Percentiles rank a stretch among this genome's conserved stretches.
Conservation (phyloP, 2,888 invertebrate genomes). For the Philonicus albiceps region DNA sequence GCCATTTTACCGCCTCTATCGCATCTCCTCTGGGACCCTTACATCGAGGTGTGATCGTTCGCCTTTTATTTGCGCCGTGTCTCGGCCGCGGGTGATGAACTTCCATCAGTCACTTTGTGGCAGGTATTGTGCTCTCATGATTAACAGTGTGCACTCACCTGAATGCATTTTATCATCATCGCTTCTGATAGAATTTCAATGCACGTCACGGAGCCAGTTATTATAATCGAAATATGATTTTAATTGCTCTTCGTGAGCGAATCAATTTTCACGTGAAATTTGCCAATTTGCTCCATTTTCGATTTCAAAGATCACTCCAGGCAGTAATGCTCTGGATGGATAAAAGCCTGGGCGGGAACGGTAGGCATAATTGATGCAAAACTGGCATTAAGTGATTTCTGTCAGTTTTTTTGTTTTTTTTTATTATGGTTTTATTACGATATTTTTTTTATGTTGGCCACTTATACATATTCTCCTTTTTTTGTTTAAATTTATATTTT, state of each 20-base stretch:
- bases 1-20: background rate
- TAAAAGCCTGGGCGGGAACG: background rate
- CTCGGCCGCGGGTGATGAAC: background rate
- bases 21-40: background rate
- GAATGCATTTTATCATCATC: slow-evolving; percentile 27
- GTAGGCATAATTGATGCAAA: slow-evolving; percentile 1
- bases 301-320: slow-evolving; percentile 2
- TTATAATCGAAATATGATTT: slow-evolving; percentile 31
- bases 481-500: background rate
- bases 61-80: background rate
- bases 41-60: background rate
- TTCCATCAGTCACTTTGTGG: slow-evolving; percentile 15
- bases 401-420: too few relatives aligned
- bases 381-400: background rate
- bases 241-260: slow-evolving; percentile 21
- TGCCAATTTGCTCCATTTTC: slow-evolving; percentile 10
- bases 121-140: slow-evolving; percentile 15
- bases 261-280: slow-evolving; percentile 34
- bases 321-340: background rate
- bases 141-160: slow-evolving; percentile 19
- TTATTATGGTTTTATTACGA: background rate
- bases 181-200: slow-evolving; percentile 23
- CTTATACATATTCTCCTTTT: background rate
- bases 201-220: background rate
- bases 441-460: background rate